Percentiles rank a stretch among this genome's conserved stretches.
phyloP scores from a whole-genome alignment of 2,797 vertebrate species.

The Gadopsis marmoratus region DNA sequence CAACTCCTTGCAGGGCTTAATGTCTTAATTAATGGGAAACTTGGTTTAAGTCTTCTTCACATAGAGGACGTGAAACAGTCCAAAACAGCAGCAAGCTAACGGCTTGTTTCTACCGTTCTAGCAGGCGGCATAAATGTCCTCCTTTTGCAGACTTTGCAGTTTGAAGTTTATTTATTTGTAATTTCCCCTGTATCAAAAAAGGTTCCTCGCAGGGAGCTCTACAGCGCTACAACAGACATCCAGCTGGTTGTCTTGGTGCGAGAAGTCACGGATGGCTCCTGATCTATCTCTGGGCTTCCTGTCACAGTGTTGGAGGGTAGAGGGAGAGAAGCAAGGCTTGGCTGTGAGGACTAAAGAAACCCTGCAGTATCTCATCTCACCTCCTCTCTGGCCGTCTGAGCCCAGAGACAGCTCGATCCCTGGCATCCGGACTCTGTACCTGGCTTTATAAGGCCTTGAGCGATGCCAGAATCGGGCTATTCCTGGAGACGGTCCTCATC shows the following conservation, averaged over 20 bases:
- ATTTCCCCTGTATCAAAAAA: neutral
- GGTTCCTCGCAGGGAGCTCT: neutral
- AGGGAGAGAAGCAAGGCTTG: constrained; percentile 29
- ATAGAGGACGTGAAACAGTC: too few species aligned
- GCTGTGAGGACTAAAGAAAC: constrained; percentile 38
- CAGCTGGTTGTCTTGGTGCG: neutral
- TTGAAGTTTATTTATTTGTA: neutral
- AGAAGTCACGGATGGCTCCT: constrained; percentile 42
- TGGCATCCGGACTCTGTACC: constrained; percentile 74
- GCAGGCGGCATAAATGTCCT: too few species aligned
- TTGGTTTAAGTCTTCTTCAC: too few species aligned
- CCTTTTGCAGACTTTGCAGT: too few species aligned
- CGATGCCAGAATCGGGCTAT: constrained; percentile 66
- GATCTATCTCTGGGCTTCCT: constrained; percentile 71
- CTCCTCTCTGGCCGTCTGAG: constrained; percentile 21
- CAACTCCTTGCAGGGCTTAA: too few species aligned
- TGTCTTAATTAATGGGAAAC: too few species aligned
- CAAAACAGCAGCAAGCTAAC: too few species aligned
- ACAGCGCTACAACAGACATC: neutral
- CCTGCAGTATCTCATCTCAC: constrained; percentile 74
- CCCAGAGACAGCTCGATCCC: constrained; percentile 52
- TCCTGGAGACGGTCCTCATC: constrained; percentile 67
- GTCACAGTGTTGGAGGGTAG: constrained; percentile 53
- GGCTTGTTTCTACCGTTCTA: too few species aligned
- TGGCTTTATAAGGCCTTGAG: constrained; percentile 81